Percentiles rank a stretch among this genome's conserved stretches.
These are phyloP conservation scores for Sarcophaga variegata DNA, from an alignment of 2,888 invertebrate genomes.

Conservation along the genomic window DNA sequence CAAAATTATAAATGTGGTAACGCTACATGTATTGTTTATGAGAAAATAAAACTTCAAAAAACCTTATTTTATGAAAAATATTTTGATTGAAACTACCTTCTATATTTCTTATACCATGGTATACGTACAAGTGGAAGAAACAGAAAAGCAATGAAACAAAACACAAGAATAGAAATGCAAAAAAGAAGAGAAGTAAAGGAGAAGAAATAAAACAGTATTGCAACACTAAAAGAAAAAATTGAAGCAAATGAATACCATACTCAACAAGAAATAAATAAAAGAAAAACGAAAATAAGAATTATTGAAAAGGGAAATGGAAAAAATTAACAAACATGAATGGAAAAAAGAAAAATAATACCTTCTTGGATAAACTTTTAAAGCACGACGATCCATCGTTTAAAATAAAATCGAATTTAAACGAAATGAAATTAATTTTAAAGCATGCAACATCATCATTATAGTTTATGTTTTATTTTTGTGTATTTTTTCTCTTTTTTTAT, in stretches of 20 bases:
- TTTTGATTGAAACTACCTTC: no score
- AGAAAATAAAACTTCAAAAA: no score
- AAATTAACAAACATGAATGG: conserved; percentile 29
- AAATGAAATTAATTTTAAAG: conserved; percentile 77
- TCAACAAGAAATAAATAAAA: conserved; percentile 1
- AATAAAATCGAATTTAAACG: conserved; percentile 79
- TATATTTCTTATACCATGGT: no score
- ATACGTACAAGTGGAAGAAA: conserved; percentile 42
- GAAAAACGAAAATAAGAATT: conserved; percentile 33
- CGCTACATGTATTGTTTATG: no score
- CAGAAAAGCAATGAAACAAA: conserved; percentile 51
- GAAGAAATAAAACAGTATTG: conserved; percentile 7
- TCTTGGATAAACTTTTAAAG: conserved; percentile 91
- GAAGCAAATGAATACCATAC: not conserved
- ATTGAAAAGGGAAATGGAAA: conserved; percentile 1
- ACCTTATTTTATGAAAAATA: no score
- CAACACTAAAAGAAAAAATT: conserved; percentile 17
- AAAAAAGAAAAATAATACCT: conserved; percentile 84
- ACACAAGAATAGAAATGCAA: conserved; percentile 20
- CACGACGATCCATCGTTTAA: conserved; percentile 90
- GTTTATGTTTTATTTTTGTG: conserved; percentile 45
- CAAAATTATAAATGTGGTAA: no score
- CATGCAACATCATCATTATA: conserved; percentile 74
- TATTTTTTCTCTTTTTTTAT: conserved; percentile 48
- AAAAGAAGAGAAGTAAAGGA: conserved; percentile 44